Evolutionary conservation across 2,888 invertebrate genomes (phyloP).

Genomic region (Peribatodes rhomboidaria): DNA sequence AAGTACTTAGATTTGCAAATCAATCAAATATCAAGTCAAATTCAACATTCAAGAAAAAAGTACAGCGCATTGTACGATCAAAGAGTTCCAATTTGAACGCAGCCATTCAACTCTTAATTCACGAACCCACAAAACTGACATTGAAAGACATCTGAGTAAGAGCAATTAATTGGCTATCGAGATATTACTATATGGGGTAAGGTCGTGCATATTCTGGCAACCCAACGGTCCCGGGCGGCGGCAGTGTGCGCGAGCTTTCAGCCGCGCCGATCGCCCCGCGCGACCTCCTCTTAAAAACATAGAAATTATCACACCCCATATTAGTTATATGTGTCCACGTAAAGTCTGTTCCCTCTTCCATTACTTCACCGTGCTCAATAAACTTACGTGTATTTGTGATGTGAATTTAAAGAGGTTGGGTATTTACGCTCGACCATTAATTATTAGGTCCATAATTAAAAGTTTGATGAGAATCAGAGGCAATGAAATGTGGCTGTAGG

Average conservation of each 20-base stretch:
- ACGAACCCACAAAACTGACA: slow-evolving; percentile 18
- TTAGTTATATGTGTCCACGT: slow-evolving; percentile 59
- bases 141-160: slow-evolving; percentile 15
- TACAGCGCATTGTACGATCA: not conserved
- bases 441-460: slow-evolving; percentile 20
- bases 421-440: not conserved
- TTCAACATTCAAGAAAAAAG: not conserved
- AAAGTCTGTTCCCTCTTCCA: slow-evolving; percentile 50
- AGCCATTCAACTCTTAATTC: slow-evolving; percentile 14
- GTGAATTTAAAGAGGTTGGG: slow-evolving; percentile 11
- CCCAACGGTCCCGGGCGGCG: slow-evolving; percentile 77
- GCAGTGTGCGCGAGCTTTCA: slow-evolving; percentile 81
- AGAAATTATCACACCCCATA: slow-evolving; percentile 55
- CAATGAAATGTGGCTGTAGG: slow-evolving; percentile 9
- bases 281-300: slow-evolving; percentile 55
- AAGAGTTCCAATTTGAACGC: slow-evolving; percentile 5
- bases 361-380: slow-evolving; percentile 32
- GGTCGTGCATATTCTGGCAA: slow-evolving; percentile 62
- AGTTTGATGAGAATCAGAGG: slow-evolving; percentile 28
- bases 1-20: not conserved
- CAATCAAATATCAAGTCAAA: not conserved
- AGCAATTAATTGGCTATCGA: slow-evolving; percentile 17
- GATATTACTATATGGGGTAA: slow-evolving; percentile 52
- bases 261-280: slow-evolving; percentile 71
- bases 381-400: slow-evolving; percentile 13